Evolutionary conservation across 2,113 vertebrate genomes (phyloP), one percentile per base, ranked within the genome.

Genomic region (Scytalopus superciliaris): DNA sequence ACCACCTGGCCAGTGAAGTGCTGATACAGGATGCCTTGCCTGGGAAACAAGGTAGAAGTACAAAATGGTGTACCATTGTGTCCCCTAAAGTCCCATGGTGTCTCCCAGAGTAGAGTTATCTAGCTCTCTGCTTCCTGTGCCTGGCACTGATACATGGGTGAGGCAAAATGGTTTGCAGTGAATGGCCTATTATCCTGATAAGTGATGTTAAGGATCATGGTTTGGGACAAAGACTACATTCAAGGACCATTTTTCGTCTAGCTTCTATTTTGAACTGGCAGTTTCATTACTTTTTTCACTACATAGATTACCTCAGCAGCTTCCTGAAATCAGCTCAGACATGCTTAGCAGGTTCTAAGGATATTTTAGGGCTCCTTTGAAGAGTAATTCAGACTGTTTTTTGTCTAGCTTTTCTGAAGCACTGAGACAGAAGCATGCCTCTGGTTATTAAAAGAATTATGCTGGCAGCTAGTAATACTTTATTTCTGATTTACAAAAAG

Each of bases 51-150:
- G 9, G 35, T 44, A 40, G 21, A 49, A 39, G 17, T 21, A 14
- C 9, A 64, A 62, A 70, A 30, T 50, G 39, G 24, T 21, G 24
- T 28, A 33, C 40, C 0, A 0, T 9, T 66, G 10, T 56, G 35
- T 33, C 15, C 24, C 7, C 5, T 55, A 28, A 19, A 79, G 27
- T 10, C 19, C 17, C 6, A 3, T 14, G 15, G 30, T 53, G 18
- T 27, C 10, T 84, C 24, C 15, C 5, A 18, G 40, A 59, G 39
- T 9, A 84, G 22, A 6, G 42, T 6, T 31, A 19, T 33, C 0
- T 12, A 56, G 33, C 15, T 62, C 5, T 76, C 35, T 66, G 28
- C 33, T 70, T 84, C 40, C 33, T 19, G 39, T 55, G 17, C 13
- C 44, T 9, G 17, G 5, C 16, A 12, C 28, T 30, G 40, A 44